Evolutionary conservation across 2,888 invertebrate species (phyloP).

Genomic region (Drosophila formosana): DNA sequence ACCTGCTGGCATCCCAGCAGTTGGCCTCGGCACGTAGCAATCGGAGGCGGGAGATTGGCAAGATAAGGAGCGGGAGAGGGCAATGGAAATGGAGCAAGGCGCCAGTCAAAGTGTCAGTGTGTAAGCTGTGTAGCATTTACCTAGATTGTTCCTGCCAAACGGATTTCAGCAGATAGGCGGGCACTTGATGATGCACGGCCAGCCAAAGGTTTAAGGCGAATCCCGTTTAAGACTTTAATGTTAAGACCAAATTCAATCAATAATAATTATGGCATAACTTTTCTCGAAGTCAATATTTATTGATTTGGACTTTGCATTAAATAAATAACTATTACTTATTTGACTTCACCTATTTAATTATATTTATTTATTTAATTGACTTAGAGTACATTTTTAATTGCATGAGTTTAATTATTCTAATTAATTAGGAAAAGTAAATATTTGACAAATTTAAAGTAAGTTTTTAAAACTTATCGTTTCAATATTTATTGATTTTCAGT

Average conservation of each 20-base stretch:
- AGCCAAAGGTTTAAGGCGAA: neutral
- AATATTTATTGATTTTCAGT: too few species aligned
- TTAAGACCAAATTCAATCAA: neutral
- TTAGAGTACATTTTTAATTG: too few species aligned
- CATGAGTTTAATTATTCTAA: too few species aligned
- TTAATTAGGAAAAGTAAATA: too few species aligned
- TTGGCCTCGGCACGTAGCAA: slow-evolving; percentile 67
- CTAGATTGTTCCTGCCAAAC: slow-evolving; percentile 63
- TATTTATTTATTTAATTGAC: too few species aligned
- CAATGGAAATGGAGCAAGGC: slow-evolving; percentile 52
- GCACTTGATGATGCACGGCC: slow-evolving; percentile 36
- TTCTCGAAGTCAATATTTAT: too few species aligned
- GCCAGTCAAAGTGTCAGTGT: slow-evolving; percentile 79
- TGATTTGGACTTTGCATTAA: too few species aligned
- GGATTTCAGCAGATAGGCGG: slow-evolving; percentile 36
- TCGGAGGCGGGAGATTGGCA: slow-evolving; percentile 37
- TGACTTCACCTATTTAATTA: too few species aligned
- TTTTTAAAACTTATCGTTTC: too few species aligned
- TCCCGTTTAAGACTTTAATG: neutral
- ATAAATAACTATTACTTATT: too few species aligned
- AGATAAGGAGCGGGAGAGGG: slow-evolving; percentile 10
- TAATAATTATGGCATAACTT: too few species aligned
- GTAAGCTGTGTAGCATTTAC: slow-evolving; percentile 75
- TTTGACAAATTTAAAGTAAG: too few species aligned
- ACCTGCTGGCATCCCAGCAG: slow-evolving; percentile 79